These are phyloP conservation scores for Habropoda laboriosa DNA, from an alignment of 1,140 invertebrate species.

Conservation along the genomic window DNA sequence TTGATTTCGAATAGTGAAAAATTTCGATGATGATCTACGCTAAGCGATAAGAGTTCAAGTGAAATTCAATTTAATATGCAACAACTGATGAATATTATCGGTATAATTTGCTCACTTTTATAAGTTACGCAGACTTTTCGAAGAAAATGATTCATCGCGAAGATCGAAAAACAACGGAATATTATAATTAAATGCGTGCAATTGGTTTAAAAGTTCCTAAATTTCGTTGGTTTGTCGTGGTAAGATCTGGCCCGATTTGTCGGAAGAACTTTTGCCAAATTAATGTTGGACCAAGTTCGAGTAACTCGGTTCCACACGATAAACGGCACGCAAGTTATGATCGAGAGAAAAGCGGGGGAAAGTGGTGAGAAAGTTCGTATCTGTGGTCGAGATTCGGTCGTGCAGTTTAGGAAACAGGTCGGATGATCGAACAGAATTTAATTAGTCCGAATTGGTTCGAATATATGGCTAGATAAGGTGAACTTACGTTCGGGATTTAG, in stretches of 20 bases:
- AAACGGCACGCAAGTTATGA: constrained; percentile 4
- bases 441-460: background rate
- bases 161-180: too few relatives aligned
- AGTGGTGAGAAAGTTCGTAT: constrained; percentile 17
- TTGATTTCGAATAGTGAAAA: too few relatives aligned
- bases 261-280: constrained; percentile 10
- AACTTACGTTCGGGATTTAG: background rate
- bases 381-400: background rate
- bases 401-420: background rate
- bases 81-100: too few relatives aligned
- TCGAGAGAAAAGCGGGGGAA: constrained; percentile 1
- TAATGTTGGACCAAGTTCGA: constrained; percentile 15
- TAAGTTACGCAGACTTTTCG: too few relatives aligned
- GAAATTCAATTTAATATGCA: too few relatives aligned
- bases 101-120: too few relatives aligned
- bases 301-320: constrained; percentile 17
- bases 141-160: too few relatives aligned
- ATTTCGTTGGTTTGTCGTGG: background rate
- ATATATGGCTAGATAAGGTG: background rate
- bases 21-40: too few relatives aligned
- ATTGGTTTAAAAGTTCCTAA: too few relatives aligned
- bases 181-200: background rate
- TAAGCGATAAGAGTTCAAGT: too few relatives aligned
- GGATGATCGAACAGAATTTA: constrained; percentile 19
- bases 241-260: background rate